Conservation (phyloP, 2,113 vertebrate species). For the Spheniscus mendiculus region DNA sequence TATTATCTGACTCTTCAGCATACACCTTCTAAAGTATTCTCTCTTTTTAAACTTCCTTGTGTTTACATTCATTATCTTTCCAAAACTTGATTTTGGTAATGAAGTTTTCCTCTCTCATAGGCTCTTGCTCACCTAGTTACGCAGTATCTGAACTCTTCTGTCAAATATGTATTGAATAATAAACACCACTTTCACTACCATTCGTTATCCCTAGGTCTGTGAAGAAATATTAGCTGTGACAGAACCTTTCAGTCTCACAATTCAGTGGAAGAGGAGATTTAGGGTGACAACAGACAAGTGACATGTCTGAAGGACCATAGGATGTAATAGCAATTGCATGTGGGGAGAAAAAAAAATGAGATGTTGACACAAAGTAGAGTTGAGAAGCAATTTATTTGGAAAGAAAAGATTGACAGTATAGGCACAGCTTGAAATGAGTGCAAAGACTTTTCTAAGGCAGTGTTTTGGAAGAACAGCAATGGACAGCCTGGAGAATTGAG, state of each 20-base stretch:
- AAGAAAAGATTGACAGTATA: background rate
- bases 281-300: background rate
- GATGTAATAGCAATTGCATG: background rate
- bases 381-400: background rate
- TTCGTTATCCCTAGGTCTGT: background rate
- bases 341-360: background rate
- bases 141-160: background rate
- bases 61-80: background rate
- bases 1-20: background rate
- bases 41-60: background rate
- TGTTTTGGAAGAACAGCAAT: background rate
- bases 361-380: background rate
- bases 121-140: background rate
- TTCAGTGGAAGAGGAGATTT: background rate
- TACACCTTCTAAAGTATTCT: background rate
- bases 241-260: background rate
- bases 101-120: background rate
- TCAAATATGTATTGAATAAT: background rate
- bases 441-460: background rate
- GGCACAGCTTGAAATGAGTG: background rate
- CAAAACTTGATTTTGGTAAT: background rate
- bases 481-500: background rate
- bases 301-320: background rate
- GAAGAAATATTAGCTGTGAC: background rate
- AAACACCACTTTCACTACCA: background rate